Base-by-base conservation (phyloP, 2,888 invertebrate species). In the Cancer borealis region DNA sequence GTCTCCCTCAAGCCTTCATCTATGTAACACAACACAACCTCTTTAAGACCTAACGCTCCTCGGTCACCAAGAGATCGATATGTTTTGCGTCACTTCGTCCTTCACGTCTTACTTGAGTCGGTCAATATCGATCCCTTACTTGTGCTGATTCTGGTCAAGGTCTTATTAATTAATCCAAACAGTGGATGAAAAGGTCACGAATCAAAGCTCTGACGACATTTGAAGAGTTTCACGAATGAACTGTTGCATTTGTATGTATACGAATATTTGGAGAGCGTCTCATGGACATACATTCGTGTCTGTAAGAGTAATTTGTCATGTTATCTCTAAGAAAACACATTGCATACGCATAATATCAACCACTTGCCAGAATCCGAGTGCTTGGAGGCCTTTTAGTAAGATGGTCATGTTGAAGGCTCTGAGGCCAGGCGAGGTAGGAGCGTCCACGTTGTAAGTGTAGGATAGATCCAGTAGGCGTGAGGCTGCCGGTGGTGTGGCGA, bases 361-460 rank as follows among this genome's bases (percentile, higher is more conserved):
- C 66, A 79, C 93, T 92, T 88, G 93, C 95, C 95, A 95, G 30
- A 66, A 87, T n/a, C 94, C 94, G 14, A 79, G 88, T 30, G 94
- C 89, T 45, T 95, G 88, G 60, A 47, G 47, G 21, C 94, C 94
- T 88, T 93, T 95, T 26, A 92, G 90, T 79, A 95, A n/a, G 21
- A 49, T 30, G 4, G 21, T 94, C 91, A 88, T 49, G 17, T 87
- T 92, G 87, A 95, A 92, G 17, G 92, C 73, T 49, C 45, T 46
- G 5, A 88, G 60, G 0, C 49, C 73, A 17, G 91, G 93, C n/a
- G n/a, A 26, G 0, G 91, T 95, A 0, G 95, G 95, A 1, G 92
- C 94, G 60, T 93, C 92, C 47, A 89, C 39, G 26, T 91, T 90
- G 92, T 93, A 94, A 1, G 95, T 94, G 89, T 92, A 95, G 49